Evolutionary conservation across 2,113 vertebrate species (phyloP), one percentile per base, ranked within the genome.

Genomic region (Onychostruthus taczanowskii): DNA sequence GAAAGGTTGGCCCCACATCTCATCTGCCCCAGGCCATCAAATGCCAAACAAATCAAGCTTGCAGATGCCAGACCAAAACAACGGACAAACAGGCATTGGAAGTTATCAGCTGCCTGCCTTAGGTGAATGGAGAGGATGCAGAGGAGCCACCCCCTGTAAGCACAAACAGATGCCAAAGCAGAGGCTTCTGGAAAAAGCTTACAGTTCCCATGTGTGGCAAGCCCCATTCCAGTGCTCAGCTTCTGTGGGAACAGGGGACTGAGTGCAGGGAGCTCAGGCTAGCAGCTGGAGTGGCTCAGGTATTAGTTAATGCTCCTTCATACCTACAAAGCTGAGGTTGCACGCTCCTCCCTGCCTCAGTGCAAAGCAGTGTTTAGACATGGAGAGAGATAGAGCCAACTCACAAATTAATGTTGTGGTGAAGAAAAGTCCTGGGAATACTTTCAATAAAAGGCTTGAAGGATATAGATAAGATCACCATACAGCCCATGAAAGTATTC

Each of bases 381-480:
- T 46, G 46, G 74, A 0, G 1, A 84, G 46, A 79, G 49, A 41
- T 4, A 81, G 19, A 82, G 31, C n/a, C 53, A 91, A 19, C n/a
- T 50, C 44, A 70, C 52, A 53, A 61, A 52, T 59, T 70, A 43
- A 73, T 0, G 1, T 9, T 6, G 12, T 59, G 27, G 30, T 66
- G 41, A 95, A 91, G 69, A 82, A 0, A 1, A 91, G 37, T 31
- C 50, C 68, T 87, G 84, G 70, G 89, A 93, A 66, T 83, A 49
- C 62, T 91, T 93, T 67, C 74, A 81, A 84, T 66, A 53, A 89
- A 93, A 66, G 78, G 18, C n/a, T 87, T 64, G 37, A 73, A 66
- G 50, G 63, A 58, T 7, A 1, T 11, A 21, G 84, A 80, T 91
- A 94, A 95, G 70, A 94, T 91, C 93, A 62, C 44, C 23, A 31